phyloP scores from a whole-genome alignment of 2,113 vertebrate species.

The Chaetodon trifascialis region DNA sequence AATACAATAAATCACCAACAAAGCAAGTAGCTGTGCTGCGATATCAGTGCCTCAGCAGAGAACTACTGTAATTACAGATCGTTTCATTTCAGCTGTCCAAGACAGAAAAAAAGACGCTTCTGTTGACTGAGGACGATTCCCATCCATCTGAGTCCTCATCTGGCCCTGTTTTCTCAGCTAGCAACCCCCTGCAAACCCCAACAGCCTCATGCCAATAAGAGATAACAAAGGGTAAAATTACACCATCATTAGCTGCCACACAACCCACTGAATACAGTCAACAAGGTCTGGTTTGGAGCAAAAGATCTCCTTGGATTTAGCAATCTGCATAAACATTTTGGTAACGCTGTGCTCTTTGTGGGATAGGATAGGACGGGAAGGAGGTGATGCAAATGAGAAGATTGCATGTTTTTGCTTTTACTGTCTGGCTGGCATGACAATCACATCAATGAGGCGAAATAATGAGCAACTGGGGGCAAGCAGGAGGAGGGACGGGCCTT shows the following conservation, averaged over 20 bases:
- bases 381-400: slow-evolving; percentile 64
- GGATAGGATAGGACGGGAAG: slow-evolving; percentile 23
- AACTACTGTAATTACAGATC: slow-evolving; percentile 50
- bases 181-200: slow-evolving; percentile 37
- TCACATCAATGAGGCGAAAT: slow-evolving; percentile 77
- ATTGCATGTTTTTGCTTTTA: slow-evolving; percentile 69
- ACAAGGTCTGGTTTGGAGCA: slow-evolving; percentile 9
- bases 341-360: slow-evolving; percentile 5
- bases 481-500: slow-evolving; percentile 9
- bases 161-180: slow-evolving; percentile 45
- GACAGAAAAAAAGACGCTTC: slow-evolving; percentile 47
- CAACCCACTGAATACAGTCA: slow-evolving; percentile 47
- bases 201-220: slow-evolving; percentile 46
- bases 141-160: slow-evolving; percentile 48
- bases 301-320: slow-evolving; percentile 17
- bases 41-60: slow-evolving; percentile 40
- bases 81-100: slow-evolving; percentile 50
- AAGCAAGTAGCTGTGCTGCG: background rate
- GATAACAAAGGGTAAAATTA: slow-evolving; percentile 68
- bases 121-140: slow-evolving; percentile 44
- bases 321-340: slow-evolving; percentile 29
- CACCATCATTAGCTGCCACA: slow-evolving; percentile 52
- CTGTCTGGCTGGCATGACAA: slow-evolving; percentile 71
- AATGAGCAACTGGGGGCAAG: slow-evolving; percentile 65
- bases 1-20: slow-evolving; percentile 2